Evolutionary conservation across 2,797 vertebrate species (phyloP).

Genomic region (Steatocranus sp.): DNA sequence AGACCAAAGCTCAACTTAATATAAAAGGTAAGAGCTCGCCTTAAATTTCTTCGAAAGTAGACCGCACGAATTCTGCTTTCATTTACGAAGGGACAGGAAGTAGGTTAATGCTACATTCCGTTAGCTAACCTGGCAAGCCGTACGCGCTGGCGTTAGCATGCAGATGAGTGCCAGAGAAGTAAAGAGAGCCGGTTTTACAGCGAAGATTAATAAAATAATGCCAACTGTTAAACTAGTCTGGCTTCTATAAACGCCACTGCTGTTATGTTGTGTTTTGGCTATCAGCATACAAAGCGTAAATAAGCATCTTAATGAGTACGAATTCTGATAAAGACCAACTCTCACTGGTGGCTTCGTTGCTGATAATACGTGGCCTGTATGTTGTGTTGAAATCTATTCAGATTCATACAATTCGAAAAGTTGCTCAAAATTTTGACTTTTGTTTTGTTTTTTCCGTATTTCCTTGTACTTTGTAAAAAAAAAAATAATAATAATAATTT

Average conservation of each 20-base stretch:
- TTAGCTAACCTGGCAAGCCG: slow-evolving; percentile 23
- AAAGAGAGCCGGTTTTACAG: background rate
- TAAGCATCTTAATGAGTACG: background rate
- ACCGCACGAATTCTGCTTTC: background rate
- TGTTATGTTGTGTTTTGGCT: background rate
- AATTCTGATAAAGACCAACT: background rate
- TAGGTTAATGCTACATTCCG: slow-evolving; percentile 43
- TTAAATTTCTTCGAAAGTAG: background rate
- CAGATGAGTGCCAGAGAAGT: background rate
- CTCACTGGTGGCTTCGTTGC: background rate
- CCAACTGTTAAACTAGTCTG: rapidly evolving
- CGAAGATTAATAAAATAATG: background rate
- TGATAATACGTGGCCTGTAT: slow-evolving; percentile 24
- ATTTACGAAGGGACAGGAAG: slow-evolving; percentile 27
- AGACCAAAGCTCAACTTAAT: background rate
- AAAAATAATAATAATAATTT: rapidly evolving
- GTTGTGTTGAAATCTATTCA: background rate
- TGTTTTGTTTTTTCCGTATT: background rate
- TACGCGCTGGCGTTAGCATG: background rate
- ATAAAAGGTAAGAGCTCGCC: slow-evolving; percentile 50
- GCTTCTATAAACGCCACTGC: background rate
- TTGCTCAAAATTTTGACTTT: background rate
- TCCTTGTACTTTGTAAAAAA: background rate
- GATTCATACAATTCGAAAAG: background rate
- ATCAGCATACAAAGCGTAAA: background rate